phyloP scores from a whole-genome alignment of 2,113 vertebrate species.

The Scalopus aquaticus region DNA sequence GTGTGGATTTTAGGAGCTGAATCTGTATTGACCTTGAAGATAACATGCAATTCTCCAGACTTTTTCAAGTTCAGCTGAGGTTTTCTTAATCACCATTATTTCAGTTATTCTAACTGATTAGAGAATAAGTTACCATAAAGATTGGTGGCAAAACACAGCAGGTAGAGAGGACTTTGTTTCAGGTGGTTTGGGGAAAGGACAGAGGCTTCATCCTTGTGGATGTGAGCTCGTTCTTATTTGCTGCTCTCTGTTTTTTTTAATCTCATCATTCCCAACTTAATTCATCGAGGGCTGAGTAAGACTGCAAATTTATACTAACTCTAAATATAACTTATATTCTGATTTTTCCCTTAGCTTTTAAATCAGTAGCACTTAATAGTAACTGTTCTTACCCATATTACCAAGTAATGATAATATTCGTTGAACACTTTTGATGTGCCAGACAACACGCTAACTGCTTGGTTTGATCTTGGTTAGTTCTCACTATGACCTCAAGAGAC shows the following conservation, averaged over 20 bases:
- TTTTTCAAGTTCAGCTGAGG: background rate
- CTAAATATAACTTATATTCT: conserved; percentile 11
- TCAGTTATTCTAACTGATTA: background rate
- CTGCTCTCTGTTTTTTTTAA: background rate
- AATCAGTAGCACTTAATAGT: background rate
- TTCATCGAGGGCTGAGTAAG: background rate
- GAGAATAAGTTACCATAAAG: background rate
- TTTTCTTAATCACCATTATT: background rate
- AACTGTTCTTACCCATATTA: background rate
- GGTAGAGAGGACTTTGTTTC: background rate
- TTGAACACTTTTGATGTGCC: conserved; percentile 26
- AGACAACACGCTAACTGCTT: background rate
- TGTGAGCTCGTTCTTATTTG: background rate
- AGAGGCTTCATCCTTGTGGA: background rate
- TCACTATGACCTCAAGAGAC: background rate
- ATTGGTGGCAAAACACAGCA: background rate
- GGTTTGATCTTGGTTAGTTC: background rate
- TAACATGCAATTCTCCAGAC: background rate
- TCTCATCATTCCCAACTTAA: conserved; percentile 25
- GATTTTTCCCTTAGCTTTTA: conserved; percentile 30
- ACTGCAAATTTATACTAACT: conserved; percentile 25
- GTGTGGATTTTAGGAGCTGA: conserved; percentile 5
- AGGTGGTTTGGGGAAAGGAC: background rate
- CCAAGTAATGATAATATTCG: conserved; percentile 13
- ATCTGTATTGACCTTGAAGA: background rate